Evolutionary conservation across 1,140 invertebrate genomes (phyloP), one percentile per base, ranked within the genome.

Genomic region (Carcinoscorpius rotundicauda): DNA sequence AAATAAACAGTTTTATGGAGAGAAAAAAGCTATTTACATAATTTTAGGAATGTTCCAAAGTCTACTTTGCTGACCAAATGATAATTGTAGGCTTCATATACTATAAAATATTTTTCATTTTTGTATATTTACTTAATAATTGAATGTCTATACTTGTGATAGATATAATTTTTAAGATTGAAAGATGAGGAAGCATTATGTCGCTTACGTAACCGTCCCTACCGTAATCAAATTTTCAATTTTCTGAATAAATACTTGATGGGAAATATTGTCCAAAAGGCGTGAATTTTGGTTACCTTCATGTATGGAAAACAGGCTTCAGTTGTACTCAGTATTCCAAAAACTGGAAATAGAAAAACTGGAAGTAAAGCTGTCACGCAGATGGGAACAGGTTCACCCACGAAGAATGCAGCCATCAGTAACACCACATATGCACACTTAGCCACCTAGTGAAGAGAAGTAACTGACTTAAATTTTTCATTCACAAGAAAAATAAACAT

Each of bases 301-400:
- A 91, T 84, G 71, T 90, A 91, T 58, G 85, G 82, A 3, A 51
- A 11, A 52, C 64, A 66, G 58, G 62, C 64, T 48, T 69, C 64
- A 1, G 60, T 48, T 10, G 66, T 70, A 10, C 62, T 66, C 58
- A 74, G 63, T n/a, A 91, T 82, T 4, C 86, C 87, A 76, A 91
- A 81, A 0, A 84, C 71, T 0, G 91, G 91, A 73, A 91, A 91
- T 0, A 92, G 76, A 0, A 91, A 83, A 62, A 93, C 82, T 0
- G 91, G 91, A 49, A 94, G 76, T 70, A 93, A 82, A 0, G 90
- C 84, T 3, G 91, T 93, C 3, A 93, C 81, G 3, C 87, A 83
- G 8, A 93, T 76, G 0, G 89, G 90, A 9, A 94, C 75, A 0
- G 85, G 82, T 76, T 94, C 90, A 52, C 67, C 48, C 6, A 63